phyloP scores from a whole-genome alignment of 2,888 invertebrate species.

The Stratiomys singularior region DNA sequence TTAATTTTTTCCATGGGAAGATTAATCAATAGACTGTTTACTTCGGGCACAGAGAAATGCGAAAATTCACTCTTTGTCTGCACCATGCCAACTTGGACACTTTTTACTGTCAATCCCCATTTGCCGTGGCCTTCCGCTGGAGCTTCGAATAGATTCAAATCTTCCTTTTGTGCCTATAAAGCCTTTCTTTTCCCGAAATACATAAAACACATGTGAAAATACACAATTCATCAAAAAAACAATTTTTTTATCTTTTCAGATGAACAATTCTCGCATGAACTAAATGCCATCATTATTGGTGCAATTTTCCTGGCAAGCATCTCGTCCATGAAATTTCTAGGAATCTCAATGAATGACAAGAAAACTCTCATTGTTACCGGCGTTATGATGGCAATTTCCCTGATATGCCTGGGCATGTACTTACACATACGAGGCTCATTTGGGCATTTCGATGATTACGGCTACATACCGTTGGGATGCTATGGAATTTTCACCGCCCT shows the following conservation, averaged over 20 bases:
- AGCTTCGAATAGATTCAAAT: no score
- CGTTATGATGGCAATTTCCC: constrained; percentile 44
- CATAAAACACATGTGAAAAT: no score
- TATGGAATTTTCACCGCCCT: constrained; percentile 49
- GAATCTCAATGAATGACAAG: constrained; percentile 47
- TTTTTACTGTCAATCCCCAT: no score
- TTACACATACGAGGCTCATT: constrained; percentile 50
- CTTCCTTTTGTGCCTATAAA: no score
- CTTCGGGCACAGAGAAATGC: no score
- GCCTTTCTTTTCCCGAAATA: no score
- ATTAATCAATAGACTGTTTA: no score
- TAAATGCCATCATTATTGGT: constrained; percentile 71
- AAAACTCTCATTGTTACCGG: constrained; percentile 48
- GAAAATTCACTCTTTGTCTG: no score
- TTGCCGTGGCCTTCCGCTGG: no score
- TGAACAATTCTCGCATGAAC: constrained; percentile 58
- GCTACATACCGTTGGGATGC: constrained; percentile 47
- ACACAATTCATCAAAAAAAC: not conserved
- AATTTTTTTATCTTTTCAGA: constrained; percentile 42
- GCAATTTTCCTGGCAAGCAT: constrained; percentile 61
- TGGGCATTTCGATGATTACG: constrained; percentile 47
- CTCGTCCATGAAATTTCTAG: constrained; percentile 44
- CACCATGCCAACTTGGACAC: no score
- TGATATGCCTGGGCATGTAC: constrained; percentile 50
- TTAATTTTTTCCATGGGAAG: no score